A percentile compares a stretch with the other conserved stretches of the same genome.
phyloP scores from a whole-genome alignment of 2,797 vertebrate species.

The Luscinia luscinia region DNA sequence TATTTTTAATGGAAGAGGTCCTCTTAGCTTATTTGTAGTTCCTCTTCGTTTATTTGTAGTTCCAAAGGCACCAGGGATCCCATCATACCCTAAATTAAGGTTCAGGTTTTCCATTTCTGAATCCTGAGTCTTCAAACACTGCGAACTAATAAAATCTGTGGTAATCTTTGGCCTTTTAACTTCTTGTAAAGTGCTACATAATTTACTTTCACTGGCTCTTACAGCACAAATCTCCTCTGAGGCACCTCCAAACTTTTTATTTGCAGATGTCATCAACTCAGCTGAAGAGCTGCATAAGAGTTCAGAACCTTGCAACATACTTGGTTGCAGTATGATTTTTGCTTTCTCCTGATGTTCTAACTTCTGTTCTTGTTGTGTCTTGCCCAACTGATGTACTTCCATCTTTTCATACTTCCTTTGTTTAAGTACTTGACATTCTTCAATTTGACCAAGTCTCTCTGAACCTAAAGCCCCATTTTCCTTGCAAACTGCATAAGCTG shows the following conservation, averaged over 20 bases:
- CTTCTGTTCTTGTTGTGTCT: not conserved
- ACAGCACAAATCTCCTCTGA: not conserved
- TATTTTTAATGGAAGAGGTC: constrained; percentile 63
- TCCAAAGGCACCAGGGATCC: constrained; percentile 66
- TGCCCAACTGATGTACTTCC: not conserved
- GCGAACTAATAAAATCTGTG: not conserved
- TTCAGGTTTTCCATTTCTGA: constrained; percentile 24
- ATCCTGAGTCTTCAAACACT: constrained; percentile 41
- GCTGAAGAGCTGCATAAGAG: not conserved
- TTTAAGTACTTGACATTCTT: not conserved
- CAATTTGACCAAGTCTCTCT: not conserved
- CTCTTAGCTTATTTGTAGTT: not conserved
- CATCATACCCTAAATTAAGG: constrained; percentile 7
- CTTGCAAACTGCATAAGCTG: not conserved
- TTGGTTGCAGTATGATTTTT: not conserved
- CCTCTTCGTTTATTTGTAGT: not conserved
- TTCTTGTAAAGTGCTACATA: constrained; percentile 28
- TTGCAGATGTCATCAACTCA: not conserved
- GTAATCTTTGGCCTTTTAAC: constrained; percentile 61
- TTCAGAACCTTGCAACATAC: not conserved
- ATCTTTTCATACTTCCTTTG: not conserved
- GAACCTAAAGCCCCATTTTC: not conserved
- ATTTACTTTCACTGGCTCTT: not conserved
- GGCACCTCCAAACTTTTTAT: not conserved
- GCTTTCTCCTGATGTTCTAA: not conserved